Percentiles rank a stretch among this genome's conserved stretches.
phyloP scores from a whole-genome alignment of 2,888 invertebrate genomes.

The Exocentrus adspersus region DNA sequence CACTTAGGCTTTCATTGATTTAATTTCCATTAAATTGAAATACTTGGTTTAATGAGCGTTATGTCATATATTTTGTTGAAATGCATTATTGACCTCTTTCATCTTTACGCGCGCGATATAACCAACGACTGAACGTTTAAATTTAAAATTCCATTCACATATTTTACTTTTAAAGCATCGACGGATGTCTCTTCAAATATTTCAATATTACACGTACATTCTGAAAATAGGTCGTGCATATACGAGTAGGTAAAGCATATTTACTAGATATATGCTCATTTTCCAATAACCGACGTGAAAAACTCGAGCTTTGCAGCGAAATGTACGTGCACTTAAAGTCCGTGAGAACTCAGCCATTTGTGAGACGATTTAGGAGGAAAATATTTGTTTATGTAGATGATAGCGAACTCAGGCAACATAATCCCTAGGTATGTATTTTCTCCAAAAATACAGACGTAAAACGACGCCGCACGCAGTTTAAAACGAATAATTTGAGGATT shows the following conservation, averaged over 20 bases:
- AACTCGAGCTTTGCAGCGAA: not conserved
- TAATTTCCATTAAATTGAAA: conserved; percentile 6
- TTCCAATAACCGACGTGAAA: not conserved
- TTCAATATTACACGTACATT: not conserved
- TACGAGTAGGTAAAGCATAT: conserved; percentile 3
- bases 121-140: too few relatives aligned
- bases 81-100: too few relatives aligned
- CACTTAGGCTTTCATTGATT: too few relatives aligned
- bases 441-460: too few relatives aligned
- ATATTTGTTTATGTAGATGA: too few relatives aligned
- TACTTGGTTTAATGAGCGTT: conserved; percentile 10
- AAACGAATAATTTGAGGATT: too few relatives aligned
- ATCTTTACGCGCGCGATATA: too few relatives aligned
- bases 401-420: too few relatives aligned
- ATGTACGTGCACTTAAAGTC: not conserved
- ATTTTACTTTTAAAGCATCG: conserved; percentile 10
- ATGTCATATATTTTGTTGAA: too few relatives aligned
- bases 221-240: not conserved
- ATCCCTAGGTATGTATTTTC: too few relatives aligned
- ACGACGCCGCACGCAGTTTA: too few relatives aligned
- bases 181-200: conserved; percentile 8
- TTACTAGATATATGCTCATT: conserved; percentile 9
- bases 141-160: conserved; percentile 14
- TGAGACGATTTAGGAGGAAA: not conserved
- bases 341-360: not conserved